A percentile compares a stretch with the other conserved stretches of the same genome.
Evolutionary conservation across 2,113 vertebrate species (phyloP).

Genomic region (Brachyhypopomus occidentalis): DNA sequence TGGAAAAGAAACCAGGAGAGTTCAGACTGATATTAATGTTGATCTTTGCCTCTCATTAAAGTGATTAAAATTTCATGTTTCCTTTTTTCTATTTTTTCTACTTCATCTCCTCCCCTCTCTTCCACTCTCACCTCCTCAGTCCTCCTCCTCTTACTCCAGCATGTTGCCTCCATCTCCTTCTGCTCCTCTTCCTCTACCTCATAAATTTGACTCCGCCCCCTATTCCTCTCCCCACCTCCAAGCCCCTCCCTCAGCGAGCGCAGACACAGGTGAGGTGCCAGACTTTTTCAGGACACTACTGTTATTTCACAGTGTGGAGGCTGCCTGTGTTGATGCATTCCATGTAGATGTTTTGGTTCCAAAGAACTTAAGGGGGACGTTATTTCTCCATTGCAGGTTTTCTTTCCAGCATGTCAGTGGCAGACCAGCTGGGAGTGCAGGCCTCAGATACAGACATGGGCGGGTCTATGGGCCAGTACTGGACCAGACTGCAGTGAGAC

Average conservation of each 20-base stretch:
- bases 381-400: slow-evolving; percentile 49
- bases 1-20: not conserved
- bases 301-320: no score
- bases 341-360: no score
- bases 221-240: slow-evolving; percentile 54
- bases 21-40: not conserved
- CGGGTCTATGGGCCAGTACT: slow-evolving; percentile 64
- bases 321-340: no score
- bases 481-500: slow-evolving; percentile 70
- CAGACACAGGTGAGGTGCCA: slow-evolving; percentile 29
- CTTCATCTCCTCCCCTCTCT: not conserved
- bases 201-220: slow-evolving; percentile 54
- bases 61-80: not conserved
- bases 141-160: slow-evolving; percentile 56
- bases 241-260: slow-evolving; percentile 45
- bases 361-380: no score
- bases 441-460: slow-evolving; percentile 60
- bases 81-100: not conserved
- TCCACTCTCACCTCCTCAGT: slow-evolving; percentile 44
- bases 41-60: not conserved
- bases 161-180: slow-evolving; percentile 56
- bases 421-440: slow-evolving; percentile 63
- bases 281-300: no score
- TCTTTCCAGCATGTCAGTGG: slow-evolving; percentile 58
- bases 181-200: slow-evolving; percentile 45